Evolutionary conservation across 2,113 vertebrate species (phyloP).

Genomic region (Pycnonotus jocosus): DNA sequence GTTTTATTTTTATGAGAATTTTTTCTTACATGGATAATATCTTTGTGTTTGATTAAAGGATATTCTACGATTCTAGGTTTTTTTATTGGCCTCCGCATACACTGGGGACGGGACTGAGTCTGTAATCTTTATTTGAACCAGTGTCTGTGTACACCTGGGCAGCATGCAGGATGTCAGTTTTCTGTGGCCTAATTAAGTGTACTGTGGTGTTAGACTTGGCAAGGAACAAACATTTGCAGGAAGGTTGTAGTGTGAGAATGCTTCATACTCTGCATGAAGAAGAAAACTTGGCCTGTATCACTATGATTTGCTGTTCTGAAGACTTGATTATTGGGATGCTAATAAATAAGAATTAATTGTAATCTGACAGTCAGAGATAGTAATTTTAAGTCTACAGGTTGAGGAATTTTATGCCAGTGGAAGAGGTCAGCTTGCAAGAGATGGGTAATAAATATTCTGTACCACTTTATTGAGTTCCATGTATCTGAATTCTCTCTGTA

Average conservation of each 20-base stretch:
- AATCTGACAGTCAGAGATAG: neutral
- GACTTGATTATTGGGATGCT: neutral
- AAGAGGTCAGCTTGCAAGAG: neutral
- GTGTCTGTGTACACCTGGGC: neutral
- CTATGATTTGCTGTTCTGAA: neutral
- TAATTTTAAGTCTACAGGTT: neutral
- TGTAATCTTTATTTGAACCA: neutral
- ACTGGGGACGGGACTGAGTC: neutral
- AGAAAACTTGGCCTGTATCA: neutral
- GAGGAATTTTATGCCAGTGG: neutral
- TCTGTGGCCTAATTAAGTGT: conserved; percentile 5
- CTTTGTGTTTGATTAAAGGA: neutral
- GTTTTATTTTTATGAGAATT: neutral
- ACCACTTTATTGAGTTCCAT: neutral
- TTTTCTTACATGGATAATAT: neutral
- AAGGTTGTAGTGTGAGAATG: neutral
- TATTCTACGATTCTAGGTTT: neutral
- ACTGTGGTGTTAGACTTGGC: neutral
- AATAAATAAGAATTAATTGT: neutral
- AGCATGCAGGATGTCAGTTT: neutral
- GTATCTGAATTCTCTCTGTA: neutral
- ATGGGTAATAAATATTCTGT: neutral
- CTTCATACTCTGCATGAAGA: neutral
- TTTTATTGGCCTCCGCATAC: neutral
- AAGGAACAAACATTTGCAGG: neutral